Evolutionary conservation across 2,113 vertebrate genomes (phyloP).

Genomic region (Callithrix jacchus): DNA sequence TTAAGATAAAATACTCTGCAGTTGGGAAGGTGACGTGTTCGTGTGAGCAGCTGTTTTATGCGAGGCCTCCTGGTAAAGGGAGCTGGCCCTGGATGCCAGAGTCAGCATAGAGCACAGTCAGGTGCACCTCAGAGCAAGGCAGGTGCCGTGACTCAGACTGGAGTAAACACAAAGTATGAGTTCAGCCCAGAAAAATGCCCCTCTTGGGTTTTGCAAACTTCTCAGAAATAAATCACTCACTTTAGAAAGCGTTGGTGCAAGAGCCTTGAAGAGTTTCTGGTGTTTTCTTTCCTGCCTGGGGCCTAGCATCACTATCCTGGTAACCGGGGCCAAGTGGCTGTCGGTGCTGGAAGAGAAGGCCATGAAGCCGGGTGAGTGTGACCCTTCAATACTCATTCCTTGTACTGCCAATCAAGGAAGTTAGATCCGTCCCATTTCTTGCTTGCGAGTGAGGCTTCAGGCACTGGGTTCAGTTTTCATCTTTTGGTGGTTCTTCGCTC

Average conservation of each 20-base stretch:
- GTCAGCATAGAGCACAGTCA: rapidly evolving
- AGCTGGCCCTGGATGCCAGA: rapidly evolving
- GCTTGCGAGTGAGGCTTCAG: background rate
- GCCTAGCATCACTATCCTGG: slow-evolving; percentile 95
- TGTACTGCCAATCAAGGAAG: rapidly evolving
- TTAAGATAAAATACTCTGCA: background rate
- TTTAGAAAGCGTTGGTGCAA: background rate
- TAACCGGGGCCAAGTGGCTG: slow-evolving; percentile 97
- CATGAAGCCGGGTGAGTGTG: slow-evolving; percentile 93
- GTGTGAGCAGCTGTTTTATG: rapidly evolving
- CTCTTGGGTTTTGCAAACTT: background rate
- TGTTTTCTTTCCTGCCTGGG: background rate
- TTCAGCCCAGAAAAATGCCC: background rate
- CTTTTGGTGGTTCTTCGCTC: background rate
- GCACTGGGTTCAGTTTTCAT: rapidly evolving
- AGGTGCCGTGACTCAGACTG: background rate
- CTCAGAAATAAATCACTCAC: background rate
- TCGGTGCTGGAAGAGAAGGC: slow-evolving; percentile 93
- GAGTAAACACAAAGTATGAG: background rate
- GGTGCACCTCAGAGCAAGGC: background rate
- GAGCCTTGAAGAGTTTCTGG: background rate
- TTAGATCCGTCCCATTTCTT: background rate
- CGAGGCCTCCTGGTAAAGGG: background rate
- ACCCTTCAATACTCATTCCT: background rate
- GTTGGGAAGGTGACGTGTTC: rapidly evolving